Percentiles rank a stretch among this genome's conserved stretches.
These are phyloP conservation scores for Lagria hirta DNA, from an alignment of 2,888 invertebrate species.

Conservation along the genomic window DNA sequence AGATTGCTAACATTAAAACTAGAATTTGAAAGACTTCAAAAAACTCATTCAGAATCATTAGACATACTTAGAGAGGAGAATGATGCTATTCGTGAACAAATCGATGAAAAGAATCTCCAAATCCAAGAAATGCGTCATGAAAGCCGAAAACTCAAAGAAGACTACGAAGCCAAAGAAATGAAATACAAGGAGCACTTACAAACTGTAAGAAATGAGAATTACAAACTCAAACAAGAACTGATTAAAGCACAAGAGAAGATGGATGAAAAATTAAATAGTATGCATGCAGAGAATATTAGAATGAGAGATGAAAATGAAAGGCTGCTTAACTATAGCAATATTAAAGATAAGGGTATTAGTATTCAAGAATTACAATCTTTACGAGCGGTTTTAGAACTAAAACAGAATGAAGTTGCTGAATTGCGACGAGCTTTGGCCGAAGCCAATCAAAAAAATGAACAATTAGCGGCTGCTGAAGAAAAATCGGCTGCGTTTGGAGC, in stretches of 20 bases:
- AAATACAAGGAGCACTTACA: constrained; percentile 40
- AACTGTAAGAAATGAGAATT: constrained; percentile 35
- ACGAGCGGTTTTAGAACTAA: constrained; percentile 83
- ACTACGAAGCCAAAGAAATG: constrained; percentile 45
- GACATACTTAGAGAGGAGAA: constrained; percentile 53
- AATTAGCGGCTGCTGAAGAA: constrained; percentile 70
- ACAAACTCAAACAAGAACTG: constrained; percentile 41
- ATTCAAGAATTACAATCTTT: constrained; percentile 74
- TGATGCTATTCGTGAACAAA: constrained; percentile 50
- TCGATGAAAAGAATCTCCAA: constrained; percentile 47
- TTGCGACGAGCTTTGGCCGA: constrained; percentile 72
- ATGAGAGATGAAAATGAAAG: constrained; percentile 48
- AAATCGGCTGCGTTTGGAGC: constrained; percentile 77
- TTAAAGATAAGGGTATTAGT: constrained; percentile 44
- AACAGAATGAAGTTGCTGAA: constrained; percentile 81
- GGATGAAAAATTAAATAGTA: constrained; percentile 32
- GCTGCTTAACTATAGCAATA: constrained; percentile 44
- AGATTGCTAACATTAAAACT: constrained; percentile 43
- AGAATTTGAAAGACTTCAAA: constrained; percentile 49
- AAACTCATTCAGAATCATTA: constrained; percentile 48
- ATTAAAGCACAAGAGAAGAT: constrained; percentile 30
- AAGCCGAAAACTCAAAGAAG: constrained; percentile 44
- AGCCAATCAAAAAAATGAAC: constrained; percentile 71
- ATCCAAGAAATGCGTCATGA: constrained; percentile 40
- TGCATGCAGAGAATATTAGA: constrained; percentile 42